Percentiles rank a stretch among this genome's conserved stretches.
Evolutionary conservation across 2,113 vertebrate genomes (phyloP).

Genomic region (Podocnemis expansa): DNA sequence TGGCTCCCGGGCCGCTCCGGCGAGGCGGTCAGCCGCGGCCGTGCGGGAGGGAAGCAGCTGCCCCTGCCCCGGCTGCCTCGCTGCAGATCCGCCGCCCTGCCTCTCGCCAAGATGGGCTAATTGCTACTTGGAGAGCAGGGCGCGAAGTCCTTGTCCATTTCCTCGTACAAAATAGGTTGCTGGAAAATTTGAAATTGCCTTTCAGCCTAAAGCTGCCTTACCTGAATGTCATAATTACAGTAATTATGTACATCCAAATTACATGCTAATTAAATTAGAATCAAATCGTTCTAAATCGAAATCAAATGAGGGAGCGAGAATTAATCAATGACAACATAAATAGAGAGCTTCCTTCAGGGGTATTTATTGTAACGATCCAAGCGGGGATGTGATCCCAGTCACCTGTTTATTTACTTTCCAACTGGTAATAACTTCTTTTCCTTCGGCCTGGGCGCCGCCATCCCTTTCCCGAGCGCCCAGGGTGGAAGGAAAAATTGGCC

Average conservation of each 20-base stretch:
- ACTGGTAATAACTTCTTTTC: constrained; percentile 68
- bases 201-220: constrained; percentile 90
- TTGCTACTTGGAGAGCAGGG: constrained; percentile 79
- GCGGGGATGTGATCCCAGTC: constrained; percentile 76
- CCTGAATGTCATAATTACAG: constrained; percentile 92
- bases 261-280: constrained; percentile 93
- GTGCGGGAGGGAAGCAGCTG: neutral
- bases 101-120: constrained; percentile 77
- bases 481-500: constrained; percentile 48
- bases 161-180: constrained; percentile 78
- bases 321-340: constrained; percentile 94
- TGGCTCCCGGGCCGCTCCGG: neutral
- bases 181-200: constrained; percentile 85
- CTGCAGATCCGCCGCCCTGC: constrained; percentile 69
- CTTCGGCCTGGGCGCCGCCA: constrained; percentile 59
- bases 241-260: constrained; percentile 92
- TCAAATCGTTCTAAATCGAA: constrained; percentile 93
- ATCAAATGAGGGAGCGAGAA: constrained; percentile 90
- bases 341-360: constrained; percentile 87
- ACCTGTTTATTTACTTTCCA: constrained; percentile 78
- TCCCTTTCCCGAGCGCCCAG: constrained; percentile 40
- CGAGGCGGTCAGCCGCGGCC: neutral
- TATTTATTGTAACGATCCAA: constrained; percentile 87
- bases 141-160: constrained; percentile 82
- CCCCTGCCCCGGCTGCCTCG: constrained; percentile 64